Conservation (phyloP, 2,888 invertebrate genomes). For the Odontothrips loti region DNA sequence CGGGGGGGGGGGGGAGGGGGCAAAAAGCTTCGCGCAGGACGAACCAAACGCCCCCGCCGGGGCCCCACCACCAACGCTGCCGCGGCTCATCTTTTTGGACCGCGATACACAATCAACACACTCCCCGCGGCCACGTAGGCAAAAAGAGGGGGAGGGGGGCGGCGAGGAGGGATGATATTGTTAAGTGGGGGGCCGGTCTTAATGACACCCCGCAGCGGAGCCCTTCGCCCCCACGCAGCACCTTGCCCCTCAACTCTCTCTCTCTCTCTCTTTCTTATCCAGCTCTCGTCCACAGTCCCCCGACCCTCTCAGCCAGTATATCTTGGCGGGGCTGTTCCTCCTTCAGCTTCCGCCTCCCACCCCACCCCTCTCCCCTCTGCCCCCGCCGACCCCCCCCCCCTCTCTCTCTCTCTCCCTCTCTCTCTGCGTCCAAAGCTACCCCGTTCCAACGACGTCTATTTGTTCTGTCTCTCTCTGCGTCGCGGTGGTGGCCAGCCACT, state of each 20-base stretch:
- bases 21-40: too few relatives aligned
- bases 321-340: neutral
- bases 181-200: neutral
- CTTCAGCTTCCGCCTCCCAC: neutral
- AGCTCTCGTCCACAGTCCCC: neutral
- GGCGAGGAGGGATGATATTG: neutral
- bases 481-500: too few relatives aligned
- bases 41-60: too few relatives aligned
- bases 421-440: neutral
- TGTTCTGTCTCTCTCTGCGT: neutral
- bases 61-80: too few relatives aligned
- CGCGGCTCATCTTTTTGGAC: neutral
- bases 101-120: conserved; percentile 11
- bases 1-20: too few relatives aligned
- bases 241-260: neutral
- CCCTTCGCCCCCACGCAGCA: too few relatives aligned
- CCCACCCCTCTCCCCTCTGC: neutral
- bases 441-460: neutral
- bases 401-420: neutral
- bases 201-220: neutral
- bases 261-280: neutral
- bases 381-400: neutral
- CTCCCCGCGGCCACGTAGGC: neutral
- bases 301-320: neutral
- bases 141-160: neutral